phyloP scores from a whole-genome alignment of 2,888 invertebrate genomes.

The Lomographa bimaculata region DNA sequence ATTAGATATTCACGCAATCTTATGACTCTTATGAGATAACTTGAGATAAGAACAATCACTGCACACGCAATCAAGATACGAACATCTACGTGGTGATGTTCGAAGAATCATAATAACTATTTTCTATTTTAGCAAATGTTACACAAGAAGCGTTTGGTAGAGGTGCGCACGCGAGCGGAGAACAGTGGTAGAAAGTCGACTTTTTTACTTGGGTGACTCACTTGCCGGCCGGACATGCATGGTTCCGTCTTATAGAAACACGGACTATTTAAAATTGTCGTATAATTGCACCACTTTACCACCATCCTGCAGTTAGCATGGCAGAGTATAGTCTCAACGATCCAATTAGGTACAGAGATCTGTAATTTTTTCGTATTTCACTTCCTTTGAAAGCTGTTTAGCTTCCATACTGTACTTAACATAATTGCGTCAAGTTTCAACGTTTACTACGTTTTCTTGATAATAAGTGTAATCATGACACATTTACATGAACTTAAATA shows the following conservation, averaged over 20 bases:
- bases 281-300: conserved; percentile 50
- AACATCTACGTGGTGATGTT: conserved; percentile 26
- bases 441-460: background rate
- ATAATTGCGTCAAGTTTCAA: background rate
- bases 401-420: conserved; percentile 8
- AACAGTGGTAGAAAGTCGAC: conserved; percentile 65
- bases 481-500: no score
- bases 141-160: conserved; percentile 62
- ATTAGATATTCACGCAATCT: conserved; percentile 30
- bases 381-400: conserved; percentile 26
- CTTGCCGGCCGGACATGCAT: conserved; percentile 50
- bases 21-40: no score
- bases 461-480: no score
- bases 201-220: conserved; percentile 59
- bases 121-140: conserved; percentile 74
- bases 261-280: conserved; percentile 59
- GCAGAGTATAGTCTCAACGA: conserved; percentile 37
- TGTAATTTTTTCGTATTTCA: conserved; percentile 31
- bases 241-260: conserved; percentile 40
- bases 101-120: conserved; percentile 50
- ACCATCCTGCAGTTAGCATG: conserved; percentile 50
- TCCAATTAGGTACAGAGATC: conserved; percentile 20
- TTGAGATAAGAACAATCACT: conserved; percentile 32
- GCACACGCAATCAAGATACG: conserved; percentile 24
- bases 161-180: conserved; percentile 57